A percentile compares a stretch with the other conserved stretches of the same genome.
Conservation (phyloP, 2,888 invertebrate genomes). For the Gari tellinella region DNA sequence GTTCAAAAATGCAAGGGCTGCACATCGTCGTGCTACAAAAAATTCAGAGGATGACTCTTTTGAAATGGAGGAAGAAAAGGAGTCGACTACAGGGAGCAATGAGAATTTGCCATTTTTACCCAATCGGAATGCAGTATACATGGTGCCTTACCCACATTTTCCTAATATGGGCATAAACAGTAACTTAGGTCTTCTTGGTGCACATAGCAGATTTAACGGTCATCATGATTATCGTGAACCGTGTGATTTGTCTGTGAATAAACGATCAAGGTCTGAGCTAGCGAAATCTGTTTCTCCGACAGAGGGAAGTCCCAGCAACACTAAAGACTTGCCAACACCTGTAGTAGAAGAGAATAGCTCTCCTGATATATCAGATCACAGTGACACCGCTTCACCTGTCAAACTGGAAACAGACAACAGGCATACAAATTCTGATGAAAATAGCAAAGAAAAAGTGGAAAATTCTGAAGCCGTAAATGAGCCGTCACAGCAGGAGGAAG, state of each 20-base stretch:
- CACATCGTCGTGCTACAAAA: slow-evolving; percentile 92
- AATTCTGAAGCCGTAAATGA: no score
- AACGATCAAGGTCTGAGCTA: slow-evolving; percentile 48
- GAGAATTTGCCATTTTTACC: slow-evolving; percentile 77
- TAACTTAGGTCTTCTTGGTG: slow-evolving; percentile 39
- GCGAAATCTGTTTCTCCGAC: slow-evolving; percentile 18
- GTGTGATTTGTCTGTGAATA: slow-evolving; percentile 68
- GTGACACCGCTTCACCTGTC: no score
- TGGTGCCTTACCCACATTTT: slow-evolving; percentile 78
- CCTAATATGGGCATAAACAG: slow-evolving; percentile 45
- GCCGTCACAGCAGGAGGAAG: no score
- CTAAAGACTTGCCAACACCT: no score
- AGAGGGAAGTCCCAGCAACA: no score
- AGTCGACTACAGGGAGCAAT: slow-evolving; percentile 25
- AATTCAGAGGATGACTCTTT: slow-evolving; percentile 73
- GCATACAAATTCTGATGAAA: no score
- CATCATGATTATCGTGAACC: slow-evolving; percentile 53
- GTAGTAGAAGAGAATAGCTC: no score
- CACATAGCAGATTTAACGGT: slow-evolving; percentile 41
- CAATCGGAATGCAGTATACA: slow-evolving; percentile 82
- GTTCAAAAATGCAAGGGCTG: slow-evolving; percentile 98
- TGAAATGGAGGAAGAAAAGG: slow-evolving; percentile 73
- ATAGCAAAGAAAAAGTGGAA: no score
- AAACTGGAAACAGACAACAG: no score
- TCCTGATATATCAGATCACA: no score